Conservation (phyloP, 2,888 invertebrate species). For the Eupithecia exiguata region DNA sequence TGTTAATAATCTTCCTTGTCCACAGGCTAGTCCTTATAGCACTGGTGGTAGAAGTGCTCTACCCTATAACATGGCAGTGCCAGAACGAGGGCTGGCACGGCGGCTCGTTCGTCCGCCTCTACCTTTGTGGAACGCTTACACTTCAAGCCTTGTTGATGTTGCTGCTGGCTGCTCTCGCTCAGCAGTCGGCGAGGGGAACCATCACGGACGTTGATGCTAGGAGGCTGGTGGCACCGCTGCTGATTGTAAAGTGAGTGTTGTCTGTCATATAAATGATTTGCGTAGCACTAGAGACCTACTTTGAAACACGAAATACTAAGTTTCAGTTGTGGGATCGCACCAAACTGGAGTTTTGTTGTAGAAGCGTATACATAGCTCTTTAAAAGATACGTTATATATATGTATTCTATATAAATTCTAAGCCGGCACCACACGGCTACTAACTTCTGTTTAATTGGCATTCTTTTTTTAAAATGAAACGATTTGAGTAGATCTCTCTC, state of each 20-base stretch:
- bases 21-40: slow-evolving; percentile 87
- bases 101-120: slow-evolving; percentile 88
- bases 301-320: background rate
- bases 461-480: too few relatives aligned
- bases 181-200: slow-evolving; percentile 89
- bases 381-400: too few relatives aligned
- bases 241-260: slow-evolving; percentile 87
- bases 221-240: slow-evolving; percentile 87
- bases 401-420: too few relatives aligned
- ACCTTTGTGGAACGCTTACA: slow-evolving; percentile 88
- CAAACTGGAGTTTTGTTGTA: too few relatives aligned
- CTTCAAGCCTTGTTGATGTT: slow-evolving; percentile 86
- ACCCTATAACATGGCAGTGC: slow-evolving; percentile 88
- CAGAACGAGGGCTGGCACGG: slow-evolving; percentile 87
- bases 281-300: background rate
- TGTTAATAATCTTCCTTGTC: slow-evolving; percentile 37
- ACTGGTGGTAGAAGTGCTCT: slow-evolving; percentile 85
- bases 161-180: slow-evolving; percentile 86
- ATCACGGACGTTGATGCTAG: slow-evolving; percentile 90
- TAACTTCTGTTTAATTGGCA: too few relatives aligned
- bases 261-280: background rate
- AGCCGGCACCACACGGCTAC: too few relatives aligned
- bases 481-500: too few relatives aligned
- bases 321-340: background rate
- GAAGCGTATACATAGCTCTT: too few relatives aligned